Evolutionary conservation across 2,888 invertebrate genomes (phyloP).

Genomic region (Thera obeliscata): DNA sequence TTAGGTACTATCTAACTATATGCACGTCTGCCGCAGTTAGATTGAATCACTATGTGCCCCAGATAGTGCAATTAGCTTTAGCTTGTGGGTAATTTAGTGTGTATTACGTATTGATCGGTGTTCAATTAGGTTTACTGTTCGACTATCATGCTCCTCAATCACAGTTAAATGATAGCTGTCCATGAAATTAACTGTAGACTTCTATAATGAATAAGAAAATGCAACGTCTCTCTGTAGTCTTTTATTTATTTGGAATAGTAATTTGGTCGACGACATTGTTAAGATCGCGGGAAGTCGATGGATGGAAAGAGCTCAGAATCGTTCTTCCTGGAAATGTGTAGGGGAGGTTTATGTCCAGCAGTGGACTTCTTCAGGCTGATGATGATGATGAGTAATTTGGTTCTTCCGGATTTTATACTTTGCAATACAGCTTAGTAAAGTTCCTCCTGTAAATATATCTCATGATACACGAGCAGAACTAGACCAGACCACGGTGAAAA

Average conservation of each 20-base stretch:
- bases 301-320: no score
- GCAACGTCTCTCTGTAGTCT: not conserved
- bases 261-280: no score
- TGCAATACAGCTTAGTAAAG: not conserved
- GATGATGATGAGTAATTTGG: not conserved
- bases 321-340: no score
- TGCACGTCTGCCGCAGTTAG: constrained; percentile 6
- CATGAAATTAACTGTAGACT: not conserved
- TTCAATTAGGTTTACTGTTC: constrained; percentile 1
- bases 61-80: constrained; percentile 26
- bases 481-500: constrained; percentile 1
- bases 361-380: no score
- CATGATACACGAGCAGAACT: not conserved
- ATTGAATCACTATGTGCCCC: constrained; percentile 15
- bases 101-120: constrained; percentile 11
- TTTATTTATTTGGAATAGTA: not conserved
- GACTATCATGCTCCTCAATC: constrained; percentile 4
- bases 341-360: no score
- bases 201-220: not conserved
- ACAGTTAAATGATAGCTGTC: not conserved
- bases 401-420: not conserved
- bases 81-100: constrained; percentile 17
- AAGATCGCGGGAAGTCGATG: no score
- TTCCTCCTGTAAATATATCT: not conserved
- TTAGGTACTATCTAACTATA: not conserved